phyloP scores from a whole-genome alignment of 1,140 invertebrate species.

The Battus philenor region DNA sequence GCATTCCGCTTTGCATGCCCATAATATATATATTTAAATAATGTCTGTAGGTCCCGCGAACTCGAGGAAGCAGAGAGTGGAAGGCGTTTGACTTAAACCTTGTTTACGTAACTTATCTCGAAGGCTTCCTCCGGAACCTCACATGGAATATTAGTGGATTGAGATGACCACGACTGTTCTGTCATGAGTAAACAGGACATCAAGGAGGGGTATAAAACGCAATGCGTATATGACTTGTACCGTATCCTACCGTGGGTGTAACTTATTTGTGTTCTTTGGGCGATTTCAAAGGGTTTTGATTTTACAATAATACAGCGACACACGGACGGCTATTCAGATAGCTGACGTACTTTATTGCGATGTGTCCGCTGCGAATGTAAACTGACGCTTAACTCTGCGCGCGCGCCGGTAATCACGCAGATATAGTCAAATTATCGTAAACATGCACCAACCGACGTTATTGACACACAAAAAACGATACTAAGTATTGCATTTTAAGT shows the following conservation, averaged over 20 bases:
- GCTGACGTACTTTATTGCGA: slow-evolving; percentile 29
- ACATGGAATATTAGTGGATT: too few relatives aligned
- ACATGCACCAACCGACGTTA: not conserved
- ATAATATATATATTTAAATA: too few relatives aligned
- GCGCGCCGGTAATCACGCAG: not conserved
- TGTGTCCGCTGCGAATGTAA: slow-evolving; percentile 16
- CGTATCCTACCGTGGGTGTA: slow-evolving; percentile 31
- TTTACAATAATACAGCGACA: slow-evolving; percentile 38
- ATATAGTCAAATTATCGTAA: slow-evolving; percentile 4
- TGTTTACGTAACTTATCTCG: too few relatives aligned
- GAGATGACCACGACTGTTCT: too few relatives aligned
- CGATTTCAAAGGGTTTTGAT: slow-evolving; percentile 49
- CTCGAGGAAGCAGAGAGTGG: too few relatives aligned
- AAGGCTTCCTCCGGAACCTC: too few relatives aligned
- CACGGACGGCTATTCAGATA: slow-evolving; percentile 26
- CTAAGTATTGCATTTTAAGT: not conserved
- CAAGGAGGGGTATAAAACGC: too few relatives aligned
- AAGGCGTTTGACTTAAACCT: too few relatives aligned
- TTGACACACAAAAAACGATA: not conserved
- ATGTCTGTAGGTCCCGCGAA: too few relatives aligned
- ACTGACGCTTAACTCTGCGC: slow-evolving; percentile 18
- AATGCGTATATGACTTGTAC: slow-evolving; percentile 10
- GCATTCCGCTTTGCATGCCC: too few relatives aligned
- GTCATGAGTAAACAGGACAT: too few relatives aligned
- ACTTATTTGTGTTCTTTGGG: slow-evolving; percentile 34